phyloP scores from a whole-genome alignment of 2,888 invertebrate species.

The Lithophane leautieri region DNA sequence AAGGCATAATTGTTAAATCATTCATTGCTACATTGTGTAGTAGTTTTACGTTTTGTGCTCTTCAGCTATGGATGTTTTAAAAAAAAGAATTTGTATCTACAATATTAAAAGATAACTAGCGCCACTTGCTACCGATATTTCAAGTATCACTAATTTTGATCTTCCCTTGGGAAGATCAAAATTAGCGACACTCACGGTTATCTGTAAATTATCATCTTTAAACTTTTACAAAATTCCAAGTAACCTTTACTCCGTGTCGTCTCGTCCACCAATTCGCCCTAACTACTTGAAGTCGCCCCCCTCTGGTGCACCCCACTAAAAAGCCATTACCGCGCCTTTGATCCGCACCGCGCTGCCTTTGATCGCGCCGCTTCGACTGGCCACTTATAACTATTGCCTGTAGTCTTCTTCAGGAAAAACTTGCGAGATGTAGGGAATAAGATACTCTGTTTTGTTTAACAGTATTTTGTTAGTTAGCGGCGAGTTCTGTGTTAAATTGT shows the following conservation, averaged over 20 bases:
- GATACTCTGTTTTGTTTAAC: slow-evolving; percentile 41
- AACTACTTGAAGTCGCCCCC: slow-evolving; percentile 77
- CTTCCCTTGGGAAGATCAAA: slow-evolving; percentile 4
- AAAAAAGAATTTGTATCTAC: background rate
- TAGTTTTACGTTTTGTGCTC: background rate
- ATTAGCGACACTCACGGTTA: slow-evolving; percentile 25
- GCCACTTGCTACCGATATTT: background rate
- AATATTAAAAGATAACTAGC: background rate
- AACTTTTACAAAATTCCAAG: slow-evolving; percentile 11
- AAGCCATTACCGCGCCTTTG: slow-evolving; percentile 87
- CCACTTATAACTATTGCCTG: slow-evolving; percentile 83
- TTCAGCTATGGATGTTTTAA: background rate
- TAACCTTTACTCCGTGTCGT: slow-evolving; percentile 52
- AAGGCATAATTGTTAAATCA: background rate
- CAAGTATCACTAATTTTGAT: background rate
- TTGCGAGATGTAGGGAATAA: slow-evolving; percentile 43
- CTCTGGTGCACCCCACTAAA: slow-evolving; percentile 78
- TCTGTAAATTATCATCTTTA: background rate
- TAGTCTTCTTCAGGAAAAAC: slow-evolving; percentile 63
- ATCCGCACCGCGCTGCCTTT: slow-evolving; percentile 82
- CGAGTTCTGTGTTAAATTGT: slow-evolving; percentile 17
- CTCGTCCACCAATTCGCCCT: slow-evolving; percentile 69
- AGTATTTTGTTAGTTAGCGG: slow-evolving; percentile 24
- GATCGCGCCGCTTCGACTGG: slow-evolving; percentile 85
- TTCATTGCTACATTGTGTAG: background rate